phyloP scores from a whole-genome alignment of 2,888 invertebrate genomes.

The Neoascia interrupta region DNA sequence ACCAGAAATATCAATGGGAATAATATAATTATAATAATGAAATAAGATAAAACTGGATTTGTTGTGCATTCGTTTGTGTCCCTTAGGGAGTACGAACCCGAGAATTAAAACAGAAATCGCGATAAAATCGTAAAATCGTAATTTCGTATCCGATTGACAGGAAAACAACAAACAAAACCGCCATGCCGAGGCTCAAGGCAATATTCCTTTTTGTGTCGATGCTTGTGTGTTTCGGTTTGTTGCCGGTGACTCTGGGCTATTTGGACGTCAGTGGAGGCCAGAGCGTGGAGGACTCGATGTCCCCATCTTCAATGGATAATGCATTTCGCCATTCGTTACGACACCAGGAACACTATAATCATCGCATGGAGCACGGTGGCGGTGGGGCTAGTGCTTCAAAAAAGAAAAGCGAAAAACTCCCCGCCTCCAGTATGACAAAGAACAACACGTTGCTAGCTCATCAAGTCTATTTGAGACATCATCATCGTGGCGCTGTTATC shows the following conservation, averaged over 20 bases:
- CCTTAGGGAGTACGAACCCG: constrained; percentile 28
- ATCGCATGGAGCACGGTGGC: constrained; percentile 72
- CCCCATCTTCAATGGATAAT: constrained; percentile 48
- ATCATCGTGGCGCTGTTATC: constrained; percentile 43
- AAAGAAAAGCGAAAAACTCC: constrained; percentile 28
- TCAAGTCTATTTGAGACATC: constrained; percentile 65
- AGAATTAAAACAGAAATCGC: constrained; percentile 32
- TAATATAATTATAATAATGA: constrained; percentile 17
- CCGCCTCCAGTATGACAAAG: not conserved
- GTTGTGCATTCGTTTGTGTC: constrained; percentile 32
- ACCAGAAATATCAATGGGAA: constrained; percentile 19
- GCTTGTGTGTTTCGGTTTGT: constrained; percentile 54
- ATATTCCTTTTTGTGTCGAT: constrained; percentile 43
- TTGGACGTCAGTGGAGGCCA: constrained; percentile 53
- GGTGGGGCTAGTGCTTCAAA: constrained; percentile 71
- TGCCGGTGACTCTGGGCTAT: constrained; percentile 59
- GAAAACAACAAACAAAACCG: constrained; percentile 42
- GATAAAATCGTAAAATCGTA: constrained; percentile 43
- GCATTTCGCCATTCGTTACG: constrained; percentile 72
- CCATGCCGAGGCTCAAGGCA: constrained; percentile 56
- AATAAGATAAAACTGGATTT: constrained; percentile 33
- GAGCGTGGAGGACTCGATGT: constrained; percentile 33
- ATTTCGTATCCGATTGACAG: constrained; percentile 48
- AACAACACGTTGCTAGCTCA: constrained; percentile 29
- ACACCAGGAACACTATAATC: constrained; percentile 74